Conservation (phyloP, 2,797 vertebrate species). For the Emys orbicularis region DNA sequence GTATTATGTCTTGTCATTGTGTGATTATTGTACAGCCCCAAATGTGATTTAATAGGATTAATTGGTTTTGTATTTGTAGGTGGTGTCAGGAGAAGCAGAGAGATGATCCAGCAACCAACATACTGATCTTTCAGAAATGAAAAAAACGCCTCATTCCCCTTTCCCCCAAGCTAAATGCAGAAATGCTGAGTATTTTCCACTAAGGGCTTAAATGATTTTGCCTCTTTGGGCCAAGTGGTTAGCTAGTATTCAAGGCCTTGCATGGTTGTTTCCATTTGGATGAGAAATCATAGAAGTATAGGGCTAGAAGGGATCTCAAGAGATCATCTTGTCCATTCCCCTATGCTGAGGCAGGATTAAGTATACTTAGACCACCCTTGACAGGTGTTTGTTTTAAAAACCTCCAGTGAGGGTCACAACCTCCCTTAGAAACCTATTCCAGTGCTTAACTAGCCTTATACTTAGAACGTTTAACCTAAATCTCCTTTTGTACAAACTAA, state of each 20-base stretch:
- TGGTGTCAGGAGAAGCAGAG: not conserved
- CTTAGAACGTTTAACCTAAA: not conserved
- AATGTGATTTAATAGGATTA: not conserved
- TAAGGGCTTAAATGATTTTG: not conserved
- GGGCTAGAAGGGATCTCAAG: not conserved
- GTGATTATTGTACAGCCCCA: constrained; percentile 28
- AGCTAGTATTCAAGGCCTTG: too few species aligned
- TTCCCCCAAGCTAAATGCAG: not conserved
- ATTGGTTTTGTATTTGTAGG: not conserved
- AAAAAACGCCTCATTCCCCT: not conserved
- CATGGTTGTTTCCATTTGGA: not conserved
- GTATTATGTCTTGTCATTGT: constrained; percentile 23
- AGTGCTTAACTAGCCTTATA: not conserved
- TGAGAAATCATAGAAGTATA: not conserved
- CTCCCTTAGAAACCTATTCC: not conserved
- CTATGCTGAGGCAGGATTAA: not conserved
- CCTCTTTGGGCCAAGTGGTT: not conserved
- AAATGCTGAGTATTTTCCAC: not conserved
- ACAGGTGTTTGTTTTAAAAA: not conserved
- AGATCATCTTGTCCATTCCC: not conserved
- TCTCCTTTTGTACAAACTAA: not conserved
- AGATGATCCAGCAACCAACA: not conserved
- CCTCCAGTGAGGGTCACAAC: not conserved
- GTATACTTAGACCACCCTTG: not conserved
- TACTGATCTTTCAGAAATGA: not conserved